These are phyloP conservation scores for Microctenopoma stevenorrisi DNA, from an alignment of 2,797 vertebrate genomes.

Conservation along the genomic window DNA sequence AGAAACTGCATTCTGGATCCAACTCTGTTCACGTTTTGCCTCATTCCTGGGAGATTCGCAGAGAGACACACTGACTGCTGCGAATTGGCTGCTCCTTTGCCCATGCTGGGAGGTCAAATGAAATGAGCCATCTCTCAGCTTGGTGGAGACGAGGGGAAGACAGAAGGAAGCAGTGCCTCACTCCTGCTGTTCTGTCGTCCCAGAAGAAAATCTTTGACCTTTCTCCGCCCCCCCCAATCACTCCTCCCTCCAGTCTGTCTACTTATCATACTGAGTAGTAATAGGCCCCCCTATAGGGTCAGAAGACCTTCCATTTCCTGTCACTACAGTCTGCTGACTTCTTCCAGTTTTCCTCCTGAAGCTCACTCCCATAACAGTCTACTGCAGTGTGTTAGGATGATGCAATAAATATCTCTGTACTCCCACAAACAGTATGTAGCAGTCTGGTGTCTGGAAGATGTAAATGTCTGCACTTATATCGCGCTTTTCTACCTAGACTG, in stretches of 20 bases:
- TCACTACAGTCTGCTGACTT: slow-evolving; percentile 13
- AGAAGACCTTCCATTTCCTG: slow-evolving; percentile 16
- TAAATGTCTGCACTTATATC: no score
- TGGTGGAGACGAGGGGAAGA: slow-evolving; percentile 25
- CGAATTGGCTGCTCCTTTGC: slow-evolving; percentile 50
- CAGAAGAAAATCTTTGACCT: slow-evolving; percentile 72
- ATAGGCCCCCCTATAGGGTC: slow-evolving; percentile 45
- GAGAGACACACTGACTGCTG: slow-evolving; percentile 11
- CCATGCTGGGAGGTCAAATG: slow-evolving; percentile 81
- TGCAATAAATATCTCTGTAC: neutral
- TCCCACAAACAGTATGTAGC: neutral
- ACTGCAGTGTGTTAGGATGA: neutral
- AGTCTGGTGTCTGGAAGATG: no score
- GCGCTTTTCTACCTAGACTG: no score
- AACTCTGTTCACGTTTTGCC: neutral
- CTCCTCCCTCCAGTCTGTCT: slow-evolving; percentile 38
- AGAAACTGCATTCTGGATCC: neutral
- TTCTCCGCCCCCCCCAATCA: slow-evolving; percentile 69
- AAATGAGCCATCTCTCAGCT: slow-evolving; percentile 44
- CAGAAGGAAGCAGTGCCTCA: slow-evolving; percentile 19
- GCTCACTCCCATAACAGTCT: neutral
- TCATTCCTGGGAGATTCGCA: slow-evolving; percentile 4
- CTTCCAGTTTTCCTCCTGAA: slow-evolving; percentile 17
- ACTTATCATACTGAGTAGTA: slow-evolving; percentile 77
- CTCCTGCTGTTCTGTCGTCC: slow-evolving; percentile 60